Evolutionary conservation across 1,140 invertebrate species (phyloP).

Genomic region (Drosophila bocqueti): DNA sequence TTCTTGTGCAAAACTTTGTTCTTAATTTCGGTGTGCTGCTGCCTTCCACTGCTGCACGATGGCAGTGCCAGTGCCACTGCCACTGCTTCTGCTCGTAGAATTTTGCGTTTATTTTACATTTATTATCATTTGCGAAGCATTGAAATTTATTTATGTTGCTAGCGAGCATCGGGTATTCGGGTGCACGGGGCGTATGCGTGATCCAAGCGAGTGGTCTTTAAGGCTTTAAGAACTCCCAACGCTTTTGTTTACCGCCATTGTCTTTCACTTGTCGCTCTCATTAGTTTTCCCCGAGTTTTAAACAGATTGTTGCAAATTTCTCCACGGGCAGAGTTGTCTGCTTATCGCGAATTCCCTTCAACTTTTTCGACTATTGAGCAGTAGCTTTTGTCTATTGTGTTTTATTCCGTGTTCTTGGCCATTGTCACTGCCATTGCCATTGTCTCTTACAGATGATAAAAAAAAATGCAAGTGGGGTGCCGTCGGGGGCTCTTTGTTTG

Average conservation of each 20-base stretch:
- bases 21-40: constrained; percentile 69
- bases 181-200: constrained; percentile 59
- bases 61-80: constrained; percentile 20
- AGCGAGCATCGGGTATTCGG: constrained; percentile 14
- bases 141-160: constrained; percentile 77
- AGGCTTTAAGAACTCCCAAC: constrained; percentile 49
- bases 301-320: constrained; percentile 41
- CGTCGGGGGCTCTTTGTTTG: constrained; percentile 21
- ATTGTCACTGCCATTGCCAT: constrained; percentile 39
- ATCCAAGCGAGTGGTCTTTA: constrained; percentile 39
- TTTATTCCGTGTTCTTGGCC: constrained; percentile 36
- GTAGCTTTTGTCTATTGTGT: constrained; percentile 52
- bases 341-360: constrained; percentile 69
- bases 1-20: constrained; percentile 78
- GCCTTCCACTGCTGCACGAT: constrained; percentile 4
- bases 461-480: constrained; percentile 67
- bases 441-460: constrained; percentile 64
- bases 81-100: constrained; percentile 36
- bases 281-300: constrained; percentile 62
- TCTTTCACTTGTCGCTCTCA: constrained; percentile 58
- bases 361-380: constrained; percentile 70
- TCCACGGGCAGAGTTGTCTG: constrained; percentile 26
- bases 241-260: constrained; percentile 57
- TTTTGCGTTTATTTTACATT: constrained; percentile 81
- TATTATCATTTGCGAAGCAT: constrained; percentile 80